Base-by-base conservation (phyloP, 2,113 vertebrate species). In the Ptychochromis oligacanthus region DNA sequence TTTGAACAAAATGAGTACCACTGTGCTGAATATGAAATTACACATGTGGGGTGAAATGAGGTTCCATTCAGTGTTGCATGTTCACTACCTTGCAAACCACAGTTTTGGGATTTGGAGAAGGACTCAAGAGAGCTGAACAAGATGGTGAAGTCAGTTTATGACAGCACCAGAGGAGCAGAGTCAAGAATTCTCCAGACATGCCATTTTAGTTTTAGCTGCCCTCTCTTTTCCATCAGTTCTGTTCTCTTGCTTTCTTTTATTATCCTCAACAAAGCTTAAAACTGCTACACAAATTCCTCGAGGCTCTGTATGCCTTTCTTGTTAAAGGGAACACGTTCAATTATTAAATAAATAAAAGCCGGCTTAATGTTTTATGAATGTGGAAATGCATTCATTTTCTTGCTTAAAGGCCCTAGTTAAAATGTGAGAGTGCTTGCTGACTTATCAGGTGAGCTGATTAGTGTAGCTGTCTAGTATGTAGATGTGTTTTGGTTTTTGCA, bases 341-440 rank as follows among this genome's bases (percentile, higher is more conserved):
- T 94, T 87, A 94, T 94, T 80, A 83, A 93, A 92, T 83, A 83
- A 93, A 92, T 89, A 85, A 89, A 94, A 93, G 84, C 87, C n/a
- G 77, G 86, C 81, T 87, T 83, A 67, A 94, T 95, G 89, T 95
- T 93, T 95, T 86, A 94, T 93, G 84, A 90, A 93, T 90, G 89
- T 62, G 18, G 57, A 49, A 6, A 31, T n/a, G 77, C 59, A 26
- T 34, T 20, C 2, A 1, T 28, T 26, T 60, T 81, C 57, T 22
- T 4, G 7, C 77, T 56, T 55, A 72, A 56, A 31, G 52, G 18
- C 49, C 54, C 60, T 43, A 49, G 76, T 80, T 70, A 55, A 65
- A 77, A 67, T 75, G 58, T 36, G 57, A 46, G 24, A 20, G 22
- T 54, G 61, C 54, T 22, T 31, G 72, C 56, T 72, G 36, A 54